These are phyloP conservation scores for Xiphophorus birchmanni DNA, from an alignment of 2,797 vertebrate species.

Conservation along the genomic window DNA sequence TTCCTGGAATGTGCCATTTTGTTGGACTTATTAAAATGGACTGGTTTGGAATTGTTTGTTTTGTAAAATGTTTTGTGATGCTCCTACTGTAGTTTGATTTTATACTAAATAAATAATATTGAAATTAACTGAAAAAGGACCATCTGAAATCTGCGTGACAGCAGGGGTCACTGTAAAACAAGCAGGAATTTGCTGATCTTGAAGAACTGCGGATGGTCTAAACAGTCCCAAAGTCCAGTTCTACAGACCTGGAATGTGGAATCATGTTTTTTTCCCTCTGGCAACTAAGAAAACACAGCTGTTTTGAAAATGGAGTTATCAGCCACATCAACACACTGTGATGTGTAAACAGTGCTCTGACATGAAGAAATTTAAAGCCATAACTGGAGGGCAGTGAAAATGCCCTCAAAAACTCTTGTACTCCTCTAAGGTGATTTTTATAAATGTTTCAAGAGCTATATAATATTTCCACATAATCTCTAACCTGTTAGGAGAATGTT, in stretches of 20 bases:
- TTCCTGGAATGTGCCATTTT: too few relatives aligned
- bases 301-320: neutral
- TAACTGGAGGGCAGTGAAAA: neutral
- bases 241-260: slow-evolving; percentile 25
- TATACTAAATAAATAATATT: neutral
- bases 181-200: neutral
- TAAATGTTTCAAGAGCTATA: neutral
- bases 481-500: neutral
- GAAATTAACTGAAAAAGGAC: neutral
- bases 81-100: neutral
- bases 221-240: neutral
- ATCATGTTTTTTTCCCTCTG: neutral
- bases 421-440: neutral
- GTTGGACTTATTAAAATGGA: too few relatives aligned
- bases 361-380: neutral
- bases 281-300: slow-evolving; percentile 52
- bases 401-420: neutral
- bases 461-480: neutral
- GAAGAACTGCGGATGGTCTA: neutral
- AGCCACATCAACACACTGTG: neutral
- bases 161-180: slow-evolving; percentile 28
- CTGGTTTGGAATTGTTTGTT: neutral
- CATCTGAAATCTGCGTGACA: slow-evolving; percentile 5
- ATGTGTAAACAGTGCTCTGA: neutral
- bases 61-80: neutral